A percentile compares a stretch with the other conserved stretches of the same genome.
phyloP scores from a whole-genome alignment of 2,888 invertebrate genomes.

The Parnassius orleans region DNA sequence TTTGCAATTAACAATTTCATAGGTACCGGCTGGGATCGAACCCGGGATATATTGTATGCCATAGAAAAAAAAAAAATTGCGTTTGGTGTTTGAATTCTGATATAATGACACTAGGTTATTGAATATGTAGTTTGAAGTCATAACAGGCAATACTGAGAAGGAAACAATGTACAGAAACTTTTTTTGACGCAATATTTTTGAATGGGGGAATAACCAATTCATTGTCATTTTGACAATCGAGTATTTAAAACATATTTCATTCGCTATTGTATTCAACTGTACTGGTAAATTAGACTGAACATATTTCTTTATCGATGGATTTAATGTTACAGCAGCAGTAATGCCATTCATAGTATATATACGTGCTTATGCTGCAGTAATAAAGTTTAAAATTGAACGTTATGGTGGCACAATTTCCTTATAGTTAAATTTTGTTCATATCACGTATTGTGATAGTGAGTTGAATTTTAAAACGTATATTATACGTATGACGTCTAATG shows the following conservation, averaged over 20 bases:
- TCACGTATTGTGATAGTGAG: conserved; percentile 1
- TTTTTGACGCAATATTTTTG: not conserved
- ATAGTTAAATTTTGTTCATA: not conserved
- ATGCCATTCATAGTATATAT: not conserved
- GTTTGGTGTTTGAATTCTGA: no score
- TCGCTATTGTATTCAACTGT: not conserved
- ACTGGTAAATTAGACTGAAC: not conserved
- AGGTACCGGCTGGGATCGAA: no score
- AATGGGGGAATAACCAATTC: not conserved
- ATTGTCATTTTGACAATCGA: not conserved
- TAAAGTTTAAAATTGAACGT: conserved; percentile 6
- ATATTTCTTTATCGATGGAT: not conserved
- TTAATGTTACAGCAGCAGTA: no score
- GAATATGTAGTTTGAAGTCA: no score
- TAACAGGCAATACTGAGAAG: not conserved
- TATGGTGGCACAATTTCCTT: not conserved
- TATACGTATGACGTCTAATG: no score
- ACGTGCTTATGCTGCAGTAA: not conserved
- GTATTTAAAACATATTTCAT: not conserved
- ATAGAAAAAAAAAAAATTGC: no score
- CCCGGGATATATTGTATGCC: no score
- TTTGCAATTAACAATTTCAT: no score
- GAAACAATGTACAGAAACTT: not conserved
- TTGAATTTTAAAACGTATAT: not conserved
- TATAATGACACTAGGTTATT: no score